Base-by-base conservation (phyloP, 2,888 invertebrate species). In the Stratiomys singularior region DNA sequence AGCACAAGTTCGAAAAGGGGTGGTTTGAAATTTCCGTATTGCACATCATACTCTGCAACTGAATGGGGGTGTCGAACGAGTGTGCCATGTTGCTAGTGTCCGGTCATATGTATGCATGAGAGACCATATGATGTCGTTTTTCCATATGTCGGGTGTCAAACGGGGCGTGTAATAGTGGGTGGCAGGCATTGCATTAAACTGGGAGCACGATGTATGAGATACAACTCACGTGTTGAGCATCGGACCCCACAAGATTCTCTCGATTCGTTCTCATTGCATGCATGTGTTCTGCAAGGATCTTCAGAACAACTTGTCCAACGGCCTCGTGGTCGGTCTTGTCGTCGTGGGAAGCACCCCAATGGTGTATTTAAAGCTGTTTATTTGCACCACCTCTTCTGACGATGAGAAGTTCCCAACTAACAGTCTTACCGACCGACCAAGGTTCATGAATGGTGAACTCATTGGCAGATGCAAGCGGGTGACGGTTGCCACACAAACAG, bases 171-270 rank as follows among this genome's bases (percentile, higher is more conserved):
- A 64, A 21, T 21, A 27, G 64, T 64, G 64, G 28, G 64, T 60
- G 63, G 44, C 37, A 44, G 76, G 23, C 15, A 13, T 44, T 76
- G 60, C 58, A 58, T 58, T 69, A 47, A 47, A 58, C 71, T n/a
- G 56, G 25, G 56, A 47, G 37, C 9, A 37, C 47, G 47, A 64
- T 76, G 64, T 27, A 64, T 63, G 30, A 30, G 23, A 47, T 4
- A 66, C 28, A 77, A 74, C 76, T 78, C 79, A 79, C 79, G 79
- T 79, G 79, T 78, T 79, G 72, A 78, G 76, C 76, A 78, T 78
- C 44, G 58, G 58, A 37, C 72, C 37, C 60, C 21, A 52, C 74
- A 78, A 74, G 78, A 67, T 52, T 78, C 77, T 77, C 58, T 77
- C 58, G 77, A 76, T 78, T 78, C 77, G 47, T 71, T 69, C 37